A percentile compares a stretch with the other conserved stretches of the same genome.
Evolutionary conservation across 2,113 vertebrate species (phyloP).

Genomic region (Phalacrocorax pelagicus): DNA sequence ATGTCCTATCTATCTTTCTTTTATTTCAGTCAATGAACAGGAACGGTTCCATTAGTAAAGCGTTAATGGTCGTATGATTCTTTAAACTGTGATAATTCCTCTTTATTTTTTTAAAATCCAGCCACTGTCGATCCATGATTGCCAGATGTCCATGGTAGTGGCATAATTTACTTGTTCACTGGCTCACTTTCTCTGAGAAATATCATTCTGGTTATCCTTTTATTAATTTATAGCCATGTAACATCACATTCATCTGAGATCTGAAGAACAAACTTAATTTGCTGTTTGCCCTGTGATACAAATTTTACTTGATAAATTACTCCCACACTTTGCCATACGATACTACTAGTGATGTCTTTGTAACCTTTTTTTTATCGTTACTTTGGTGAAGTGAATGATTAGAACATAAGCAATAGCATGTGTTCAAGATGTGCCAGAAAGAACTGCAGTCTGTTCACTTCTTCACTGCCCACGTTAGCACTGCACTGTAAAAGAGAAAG

Average conservation of each 20-base stretch:
- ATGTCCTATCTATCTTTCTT: not conserved
- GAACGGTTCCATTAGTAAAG: not conserved
- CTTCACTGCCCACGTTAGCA: not conserved
- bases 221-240: not conserved
- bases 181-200: not conserved
- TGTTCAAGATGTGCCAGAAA: not conserved
- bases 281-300: not conserved
- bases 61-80: not conserved
- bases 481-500: not conserved
- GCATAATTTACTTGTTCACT: not conserved
- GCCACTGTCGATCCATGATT: not conserved
- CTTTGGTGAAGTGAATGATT: not conserved
- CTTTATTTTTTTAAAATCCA: not conserved
- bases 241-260: not conserved
- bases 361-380: not conserved
- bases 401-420: conserved; percentile 8
- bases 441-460: not conserved
- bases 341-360: not conserved
- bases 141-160: not conserved
- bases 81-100: not conserved
- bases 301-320: not conserved
- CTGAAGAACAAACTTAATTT: not conserved
- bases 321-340: not conserved
- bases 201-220: not conserved
- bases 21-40: not conserved